phyloP scores from a whole-genome alignment of 2,888 invertebrate genomes.

The Caenorhabditis drosophilae region DNA sequence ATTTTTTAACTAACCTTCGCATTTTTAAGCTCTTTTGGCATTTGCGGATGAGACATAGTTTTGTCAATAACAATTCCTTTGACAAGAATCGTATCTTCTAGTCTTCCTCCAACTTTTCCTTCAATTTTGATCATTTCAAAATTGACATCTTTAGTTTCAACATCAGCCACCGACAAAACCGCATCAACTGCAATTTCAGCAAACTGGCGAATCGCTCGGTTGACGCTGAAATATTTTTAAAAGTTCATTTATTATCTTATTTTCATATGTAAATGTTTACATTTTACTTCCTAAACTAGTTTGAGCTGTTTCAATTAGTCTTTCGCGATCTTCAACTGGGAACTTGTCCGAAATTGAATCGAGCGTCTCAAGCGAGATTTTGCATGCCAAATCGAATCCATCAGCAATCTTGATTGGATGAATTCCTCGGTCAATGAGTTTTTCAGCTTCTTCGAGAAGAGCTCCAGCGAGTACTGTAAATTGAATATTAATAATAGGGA shows the following conservation, averaged over 20 bases:
- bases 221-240: conserved; percentile 76
- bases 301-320: conserved; percentile 91
- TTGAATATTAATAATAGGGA: no score
- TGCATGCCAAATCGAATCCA: conserved; percentile 95
- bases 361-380: conserved; percentile 74
- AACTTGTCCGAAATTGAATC: conserved; percentile 88
- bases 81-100: conserved; percentile 95
- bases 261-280: conserved; percentile 70
- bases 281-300: conserved; percentile 98
- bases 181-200: conserved; percentile 98
- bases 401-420: conserved; percentile 98
- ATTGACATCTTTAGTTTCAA: conserved; percentile 91
- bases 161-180: conserved; percentile 91
- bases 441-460: conserved; percentile 90
- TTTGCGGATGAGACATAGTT: conserved; percentile 85
- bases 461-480: conserved; percentile 80
- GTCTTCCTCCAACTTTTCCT: conserved; percentile 88
- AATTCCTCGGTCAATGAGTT: conserved; percentile 90
- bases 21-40: conserved; percentile 80
- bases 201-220: conserved; percentile 94
- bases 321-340: conserved; percentile 84
- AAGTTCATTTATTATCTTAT: not conserved
- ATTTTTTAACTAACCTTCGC: conserved; percentile 54
- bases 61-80: conserved; percentile 97
- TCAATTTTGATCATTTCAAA: conserved; percentile 98